Evolutionary conservation across 2,888 invertebrate genomes (phyloP).

Genomic region (Orchestes rusci): DNA sequence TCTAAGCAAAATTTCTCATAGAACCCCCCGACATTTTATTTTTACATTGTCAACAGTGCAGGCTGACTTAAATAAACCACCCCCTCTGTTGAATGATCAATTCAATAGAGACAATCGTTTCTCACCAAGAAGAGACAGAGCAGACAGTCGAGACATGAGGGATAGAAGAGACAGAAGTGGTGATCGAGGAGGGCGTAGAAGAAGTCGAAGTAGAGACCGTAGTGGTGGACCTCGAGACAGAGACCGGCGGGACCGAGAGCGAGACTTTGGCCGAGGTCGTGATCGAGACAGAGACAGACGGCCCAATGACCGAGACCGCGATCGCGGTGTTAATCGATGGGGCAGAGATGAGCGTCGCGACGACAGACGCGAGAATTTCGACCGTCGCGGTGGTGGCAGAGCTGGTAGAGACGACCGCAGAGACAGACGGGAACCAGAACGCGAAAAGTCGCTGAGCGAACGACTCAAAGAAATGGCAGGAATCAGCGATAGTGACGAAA

Average conservation of each 20-base stretch:
- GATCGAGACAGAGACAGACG: constrained; percentile 31
- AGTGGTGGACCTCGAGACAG: constrained; percentile 9
- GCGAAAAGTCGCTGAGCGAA: constrained; percentile 37
- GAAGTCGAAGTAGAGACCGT: constrained; percentile 30
- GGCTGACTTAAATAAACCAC: constrained; percentile 9
- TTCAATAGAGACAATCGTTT: constrained; percentile 18
- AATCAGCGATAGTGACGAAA: background rate
- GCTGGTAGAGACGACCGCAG: constrained; percentile 10
- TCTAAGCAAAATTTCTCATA: too few species aligned
- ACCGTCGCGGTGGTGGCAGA: constrained; percentile 23
- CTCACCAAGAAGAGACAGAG: constrained; percentile 16
- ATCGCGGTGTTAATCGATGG: too few species aligned
- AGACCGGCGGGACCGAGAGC: constrained; percentile 35
- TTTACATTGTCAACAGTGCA: too few species aligned
- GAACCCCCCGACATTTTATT: too few species aligned
- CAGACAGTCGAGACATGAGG: constrained; percentile 20
- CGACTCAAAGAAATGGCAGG: constrained; percentile 38
- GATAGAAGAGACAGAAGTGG: constrained; percentile 27
- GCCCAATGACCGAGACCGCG: constrained; percentile 34
- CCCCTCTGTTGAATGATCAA: too few species aligned
- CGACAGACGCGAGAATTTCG: constrained; percentile 31
- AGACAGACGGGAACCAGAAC: constrained; percentile 29
- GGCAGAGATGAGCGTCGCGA: constrained; percentile 26
- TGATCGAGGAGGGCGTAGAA: constrained; percentile 29
- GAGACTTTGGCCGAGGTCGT: constrained; percentile 32